These are phyloP conservation scores for Phaetusa simplex DNA, from an alignment of 2,113 vertebrate genomes.

Conservation along the genomic window DNA sequence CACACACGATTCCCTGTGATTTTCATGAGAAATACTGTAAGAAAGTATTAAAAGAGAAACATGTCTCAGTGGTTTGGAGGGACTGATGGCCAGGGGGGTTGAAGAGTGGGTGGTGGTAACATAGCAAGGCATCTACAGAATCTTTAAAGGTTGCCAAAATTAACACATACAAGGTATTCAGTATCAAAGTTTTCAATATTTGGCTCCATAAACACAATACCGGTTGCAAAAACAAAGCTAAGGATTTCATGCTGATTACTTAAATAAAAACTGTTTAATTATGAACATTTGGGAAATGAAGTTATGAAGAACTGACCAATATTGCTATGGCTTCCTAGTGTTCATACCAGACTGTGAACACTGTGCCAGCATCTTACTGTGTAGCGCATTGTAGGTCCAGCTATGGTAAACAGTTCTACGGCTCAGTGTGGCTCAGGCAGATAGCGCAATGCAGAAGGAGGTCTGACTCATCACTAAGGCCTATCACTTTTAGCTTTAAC, in stretches of 20 bases:
- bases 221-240: conserved; percentile 87
- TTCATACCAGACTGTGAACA: conserved; percentile 77
- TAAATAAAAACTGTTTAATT: conserved; percentile 95
- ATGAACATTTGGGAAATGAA: conserved; percentile 92
- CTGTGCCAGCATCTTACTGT: conserved; percentile 75
- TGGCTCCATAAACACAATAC: conserved; percentile 93
- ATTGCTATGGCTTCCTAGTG: conserved; percentile 76
- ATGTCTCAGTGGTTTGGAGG: conserved; percentile 80
- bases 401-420: conserved; percentile 42
- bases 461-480: neutral
- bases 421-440: neutral
- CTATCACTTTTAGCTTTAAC: neutral
- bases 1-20: conserved; percentile 85
- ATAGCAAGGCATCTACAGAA: conserved; percentile 89
- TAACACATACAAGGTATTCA: conserved; percentile 93
- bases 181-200: conserved; percentile 97
- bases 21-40: conserved; percentile 73
- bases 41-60: conserved; percentile 74
- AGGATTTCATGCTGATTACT: conserved; percentile 90
- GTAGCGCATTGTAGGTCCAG: conserved; percentile 57
- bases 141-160: conserved; percentile 88
- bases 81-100: conserved; percentile 73
- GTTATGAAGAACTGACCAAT: conserved; percentile 80
- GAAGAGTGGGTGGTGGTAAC: conserved; percentile 79
- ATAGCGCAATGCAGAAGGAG: conserved; percentile 22